Base-by-base conservation (phyloP, 2,113 vertebrate species). In the Toxostoma redivivum region DNA sequence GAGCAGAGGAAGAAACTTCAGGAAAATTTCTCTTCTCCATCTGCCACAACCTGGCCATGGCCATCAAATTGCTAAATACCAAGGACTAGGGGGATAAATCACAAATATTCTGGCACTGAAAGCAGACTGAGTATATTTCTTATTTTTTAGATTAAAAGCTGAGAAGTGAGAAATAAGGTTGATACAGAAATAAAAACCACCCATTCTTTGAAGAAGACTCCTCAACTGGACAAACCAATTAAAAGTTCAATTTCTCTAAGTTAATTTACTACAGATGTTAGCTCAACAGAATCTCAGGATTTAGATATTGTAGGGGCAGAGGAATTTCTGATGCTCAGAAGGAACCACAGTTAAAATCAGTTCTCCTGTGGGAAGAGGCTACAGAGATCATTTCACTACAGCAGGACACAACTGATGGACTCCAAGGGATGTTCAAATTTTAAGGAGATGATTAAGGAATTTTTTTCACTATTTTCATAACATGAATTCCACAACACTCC, bases 251-350 rank as follows among this genome's bases (percentile, higher is more conserved):
- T 35, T 80, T 24, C 27, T 47, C 15, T 8, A 5, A 61, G 33
- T 10, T 22, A 31, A 7, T 45, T 57, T 66, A 13, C 8, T 17
- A 16, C 9, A 60, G 31, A 30, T 61, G 69, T 82, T 35, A 42
- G 27, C 70, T 88, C 21, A 65, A 44, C 7, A 66, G 62, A 65
- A 82, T 53, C 16, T 27, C n/a, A 88, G 45, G 3, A 45, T 12
- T 38, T 27, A 24, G 31, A 17, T n/a, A 12, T 1, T 12, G 3
- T 0, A 30, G 38, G 47, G 47, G 18, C 15, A 88, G 42, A 53
- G 7, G 33, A 54, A 66, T 60, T 80, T 66, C 42, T 84, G n/a
- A 45, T 33, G 40, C 20, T 37, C n/a, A 76, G 60, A 90, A 65
- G 31, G 50, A 83, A 53, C 2, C 21, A 47, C 9, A 56, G 25